These are phyloP conservation scores for Eucidaris tribuloides DNA, from an alignment of 35 echinoderm and acorn worm species.

Conservation along the genomic window DNA sequence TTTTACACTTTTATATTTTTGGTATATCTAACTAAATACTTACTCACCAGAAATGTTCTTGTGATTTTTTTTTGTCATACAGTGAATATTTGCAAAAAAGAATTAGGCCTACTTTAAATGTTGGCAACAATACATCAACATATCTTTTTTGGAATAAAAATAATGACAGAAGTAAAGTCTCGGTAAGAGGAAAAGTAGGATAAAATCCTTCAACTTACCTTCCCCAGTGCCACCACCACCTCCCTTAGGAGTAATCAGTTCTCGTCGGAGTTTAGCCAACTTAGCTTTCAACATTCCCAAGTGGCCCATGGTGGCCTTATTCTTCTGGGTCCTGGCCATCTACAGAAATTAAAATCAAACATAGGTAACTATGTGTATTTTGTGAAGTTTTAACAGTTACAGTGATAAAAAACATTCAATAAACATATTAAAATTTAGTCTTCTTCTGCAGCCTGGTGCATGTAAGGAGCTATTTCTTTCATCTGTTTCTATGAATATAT, in stretches of 20 bases:
- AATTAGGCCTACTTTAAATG: too few relatives aligned
- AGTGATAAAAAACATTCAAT: background rate
- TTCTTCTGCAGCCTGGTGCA: background rate
- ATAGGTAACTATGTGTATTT: background rate
- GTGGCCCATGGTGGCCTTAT: conserved; percentile 90
- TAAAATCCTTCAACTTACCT: conserved; percentile 48
- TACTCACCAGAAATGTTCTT: too few relatives aligned
- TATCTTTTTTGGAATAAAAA: too few relatives aligned
- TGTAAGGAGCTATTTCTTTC: background rate
- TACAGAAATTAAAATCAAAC: conserved; percentile 14
- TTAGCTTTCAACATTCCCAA: conserved; percentile 93
- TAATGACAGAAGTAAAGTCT: too few relatives aligned
- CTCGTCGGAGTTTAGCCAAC: conserved; percentile 90
- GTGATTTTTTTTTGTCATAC: too few relatives aligned
- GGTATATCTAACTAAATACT: too few relatives aligned
- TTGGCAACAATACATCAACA: too few relatives aligned
- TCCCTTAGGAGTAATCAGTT: conserved; percentile 96
- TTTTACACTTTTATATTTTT: too few relatives aligned
- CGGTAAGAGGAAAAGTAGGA: background rate
- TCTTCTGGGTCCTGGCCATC: conserved; percentile 97
- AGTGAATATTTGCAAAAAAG: too few relatives aligned
- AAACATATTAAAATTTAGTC: background rate
- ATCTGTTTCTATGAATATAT: background rate
- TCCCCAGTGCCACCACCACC: conserved; percentile 81
- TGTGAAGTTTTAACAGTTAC: background rate